Evolutionary conservation across 2,888 invertebrate genomes (phyloP).

Genomic region (Acholoe squamosa): DNA sequence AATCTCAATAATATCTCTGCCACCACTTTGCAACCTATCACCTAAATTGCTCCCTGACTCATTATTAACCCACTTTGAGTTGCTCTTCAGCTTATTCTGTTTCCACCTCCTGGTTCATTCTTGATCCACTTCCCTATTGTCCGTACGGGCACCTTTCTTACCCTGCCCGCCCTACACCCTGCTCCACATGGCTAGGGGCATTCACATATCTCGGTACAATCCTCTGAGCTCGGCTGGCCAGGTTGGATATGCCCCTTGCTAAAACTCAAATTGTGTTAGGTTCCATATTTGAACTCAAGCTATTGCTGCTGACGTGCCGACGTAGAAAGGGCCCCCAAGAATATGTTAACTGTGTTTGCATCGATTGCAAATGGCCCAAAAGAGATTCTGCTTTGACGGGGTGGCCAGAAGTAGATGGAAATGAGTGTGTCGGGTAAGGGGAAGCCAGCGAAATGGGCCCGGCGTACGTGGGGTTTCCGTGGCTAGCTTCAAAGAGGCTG

Average conservation of each 20-base stretch:
- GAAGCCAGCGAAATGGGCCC: neutral
- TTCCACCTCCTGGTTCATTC: too few relatives aligned
- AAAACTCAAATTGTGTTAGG: neutral
- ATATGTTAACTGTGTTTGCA: constrained; percentile 52
- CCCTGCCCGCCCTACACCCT: too few relatives aligned
- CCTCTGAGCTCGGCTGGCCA: neutral
- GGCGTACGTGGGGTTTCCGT: neutral
- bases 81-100: too few relatives aligned
- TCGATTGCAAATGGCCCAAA: constrained; percentile 43
- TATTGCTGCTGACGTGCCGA: neutral
- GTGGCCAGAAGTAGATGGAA: constrained; percentile 43
- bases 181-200: too few relatives aligned
- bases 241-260: neutral
- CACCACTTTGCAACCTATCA: too few relatives aligned
- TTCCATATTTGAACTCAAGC: constrained; percentile 28
- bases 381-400: constrained; percentile 20
- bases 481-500: neutral
- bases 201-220: too few relatives aligned
- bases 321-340: neutral
- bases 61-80: too few relatives aligned
- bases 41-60: too few relatives aligned
- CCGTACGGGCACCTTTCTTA: too few relatives aligned
- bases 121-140: too few relatives aligned
- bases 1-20: too few relatives aligned
- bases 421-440: constrained; percentile 25